These are phyloP conservation scores for Myiozetetes cayanensis DNA, from an alignment of 2,113 vertebrate species.

Conservation along the genomic window DNA sequence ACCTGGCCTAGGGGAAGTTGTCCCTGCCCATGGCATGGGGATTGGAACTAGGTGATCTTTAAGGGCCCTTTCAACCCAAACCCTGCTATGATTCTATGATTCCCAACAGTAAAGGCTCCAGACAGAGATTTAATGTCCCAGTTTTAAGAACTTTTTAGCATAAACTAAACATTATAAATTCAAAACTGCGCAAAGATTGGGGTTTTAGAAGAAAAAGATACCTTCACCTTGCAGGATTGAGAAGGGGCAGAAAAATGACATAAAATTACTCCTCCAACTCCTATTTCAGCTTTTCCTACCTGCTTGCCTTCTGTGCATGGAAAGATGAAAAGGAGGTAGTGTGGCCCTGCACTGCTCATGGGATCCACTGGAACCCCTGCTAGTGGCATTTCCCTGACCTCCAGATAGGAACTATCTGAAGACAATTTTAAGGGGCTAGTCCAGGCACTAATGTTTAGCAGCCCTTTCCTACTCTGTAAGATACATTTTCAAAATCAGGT, in stretches of 20 bases:
- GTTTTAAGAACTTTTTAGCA: neutral
- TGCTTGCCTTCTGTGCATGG: neutral
- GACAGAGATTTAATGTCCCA: neutral
- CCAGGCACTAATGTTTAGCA: neutral
- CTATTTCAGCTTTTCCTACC: neutral
- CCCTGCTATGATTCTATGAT: neutral
- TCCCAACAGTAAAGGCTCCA: neutral
- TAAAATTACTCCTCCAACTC: neutral
- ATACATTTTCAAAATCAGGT: neutral
- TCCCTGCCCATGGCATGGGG: neutral
- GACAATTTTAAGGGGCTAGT: neutral
- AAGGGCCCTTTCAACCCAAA: neutral
- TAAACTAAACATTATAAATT: neutral
- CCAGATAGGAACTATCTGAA: neutral
- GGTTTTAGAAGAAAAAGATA: neutral
- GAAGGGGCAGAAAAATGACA: neutral
- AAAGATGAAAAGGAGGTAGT: neutral
- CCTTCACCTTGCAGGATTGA: neutral
- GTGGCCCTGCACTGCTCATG: fast-evolving
- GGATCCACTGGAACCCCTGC: neutral
- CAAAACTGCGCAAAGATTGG: neutral
- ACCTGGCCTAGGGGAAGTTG: neutral
- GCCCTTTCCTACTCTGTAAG: neutral
- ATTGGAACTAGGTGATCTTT: neutral
- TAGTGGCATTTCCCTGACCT: neutral